Evolutionary conservation across 2,888 invertebrate species (phyloP).

Genomic region (Nephrocerus scutellatus): DNA sequence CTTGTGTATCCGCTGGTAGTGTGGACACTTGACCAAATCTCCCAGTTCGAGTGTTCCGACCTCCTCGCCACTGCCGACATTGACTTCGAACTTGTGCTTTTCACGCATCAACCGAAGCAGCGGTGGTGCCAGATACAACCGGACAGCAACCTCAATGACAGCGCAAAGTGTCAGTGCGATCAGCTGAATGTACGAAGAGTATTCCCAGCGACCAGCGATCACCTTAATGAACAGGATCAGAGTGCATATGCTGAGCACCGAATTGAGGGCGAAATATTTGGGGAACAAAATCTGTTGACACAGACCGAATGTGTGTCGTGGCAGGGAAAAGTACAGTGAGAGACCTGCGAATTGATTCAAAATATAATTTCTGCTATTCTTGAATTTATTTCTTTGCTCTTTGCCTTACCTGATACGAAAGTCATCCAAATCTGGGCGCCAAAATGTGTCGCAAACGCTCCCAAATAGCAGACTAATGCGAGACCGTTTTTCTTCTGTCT

Average conservation of each 20-base stretch:
- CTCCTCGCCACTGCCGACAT: conserved; percentile 71
- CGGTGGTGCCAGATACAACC: conserved; percentile 69
- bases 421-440: conserved; percentile 93
- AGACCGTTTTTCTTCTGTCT: conserved; percentile 20
- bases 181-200: conserved; percentile 53
- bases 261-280: conserved; percentile 75
- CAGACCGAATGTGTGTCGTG: conserved; percentile 79
- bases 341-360: conserved; percentile 60
- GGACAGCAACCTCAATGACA: conserved; percentile 65
- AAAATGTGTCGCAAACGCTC: conserved; percentile 72
- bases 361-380: too few species aligned
- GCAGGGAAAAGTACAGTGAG: conserved; percentile 76
- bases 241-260: conserved; percentile 64
- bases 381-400: not conserved
- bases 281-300: conserved; percentile 84
- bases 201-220: conserved; percentile 51
- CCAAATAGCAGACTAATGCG: conserved; percentile 62
- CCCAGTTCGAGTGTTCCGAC: conserved; percentile 67
- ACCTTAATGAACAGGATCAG: conserved; percentile 57
- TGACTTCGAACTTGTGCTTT: conserved; percentile 68
- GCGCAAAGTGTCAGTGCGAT: conserved; percentile 36
- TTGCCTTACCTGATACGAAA: conserved; percentile 67
- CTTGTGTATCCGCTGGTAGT: conserved; percentile 67
- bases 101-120: conserved; percentile 65
- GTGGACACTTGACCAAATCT: conserved; percentile 66